These are phyloP conservation scores for Eupleurogrammus muticus DNA, from an alignment of 2,797 vertebrate species.

Conservation along the genomic window DNA sequence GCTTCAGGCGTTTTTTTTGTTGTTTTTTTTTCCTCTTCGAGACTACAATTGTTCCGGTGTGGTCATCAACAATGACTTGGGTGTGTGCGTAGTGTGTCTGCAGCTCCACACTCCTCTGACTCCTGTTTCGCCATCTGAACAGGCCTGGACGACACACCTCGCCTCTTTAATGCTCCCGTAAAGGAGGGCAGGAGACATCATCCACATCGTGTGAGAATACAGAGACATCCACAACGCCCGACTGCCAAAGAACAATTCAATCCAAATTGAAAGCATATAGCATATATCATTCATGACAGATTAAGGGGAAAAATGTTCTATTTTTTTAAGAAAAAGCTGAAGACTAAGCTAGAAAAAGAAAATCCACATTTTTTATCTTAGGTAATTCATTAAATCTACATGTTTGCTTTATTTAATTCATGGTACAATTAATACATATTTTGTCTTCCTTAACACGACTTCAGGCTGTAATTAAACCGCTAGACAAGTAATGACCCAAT, in stretches of 20 bases:
- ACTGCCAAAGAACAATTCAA: slow-evolving; percentile 52
- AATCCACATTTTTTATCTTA: no score
- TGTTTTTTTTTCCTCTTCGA: slow-evolving; percentile 2
- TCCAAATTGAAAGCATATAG: slow-evolving; percentile 40
- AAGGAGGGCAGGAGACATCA: slow-evolving; percentile 30
- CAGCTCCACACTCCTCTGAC: slow-evolving; percentile 61
- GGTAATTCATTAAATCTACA: not conserved
- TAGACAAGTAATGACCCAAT: slow-evolving; percentile 63
- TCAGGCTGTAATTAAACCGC: slow-evolving; percentile 44
- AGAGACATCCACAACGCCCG: slow-evolving; percentile 51
- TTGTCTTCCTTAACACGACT: slow-evolving; percentile 13
- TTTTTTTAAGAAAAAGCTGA: not conserved
- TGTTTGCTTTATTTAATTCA: not conserved
- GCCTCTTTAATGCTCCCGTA: slow-evolving; percentile 38
- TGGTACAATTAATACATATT: slow-evolving; percentile 21
- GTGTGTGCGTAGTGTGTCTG: slow-evolving; percentile 52
- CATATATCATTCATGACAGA: slow-evolving; percentile 38
- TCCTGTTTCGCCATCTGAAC: slow-evolving; percentile 64
- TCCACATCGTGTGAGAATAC: slow-evolving; percentile 50
- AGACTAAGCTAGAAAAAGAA: not conserved
- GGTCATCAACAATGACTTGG: slow-evolving; percentile 60
- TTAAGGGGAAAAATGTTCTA: slow-evolving; percentile 8
- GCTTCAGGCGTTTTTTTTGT: slow-evolving; percentile 58
- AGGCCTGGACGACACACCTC: slow-evolving; percentile 65
- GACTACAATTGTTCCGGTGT: slow-evolving; percentile 39